Conservation (phyloP, 2,113 vertebrate genomes). For the Excalfactoria chinensis region DNA sequence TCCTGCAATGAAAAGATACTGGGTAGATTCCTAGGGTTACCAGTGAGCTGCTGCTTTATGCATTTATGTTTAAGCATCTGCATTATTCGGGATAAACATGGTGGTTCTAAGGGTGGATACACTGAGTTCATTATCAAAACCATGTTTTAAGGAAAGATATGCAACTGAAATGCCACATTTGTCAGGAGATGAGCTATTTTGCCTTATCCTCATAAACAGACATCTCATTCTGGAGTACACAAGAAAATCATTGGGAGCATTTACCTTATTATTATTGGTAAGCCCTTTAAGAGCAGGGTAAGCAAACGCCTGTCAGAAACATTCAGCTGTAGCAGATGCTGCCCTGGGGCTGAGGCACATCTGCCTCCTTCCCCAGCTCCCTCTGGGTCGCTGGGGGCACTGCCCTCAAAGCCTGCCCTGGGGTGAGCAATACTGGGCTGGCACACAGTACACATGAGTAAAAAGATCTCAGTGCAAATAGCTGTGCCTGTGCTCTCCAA, state of each 20-base stretch:
- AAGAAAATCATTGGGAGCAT: neutral
- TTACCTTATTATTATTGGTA: neutral
- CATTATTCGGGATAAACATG: neutral
- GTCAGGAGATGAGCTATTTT: neutral
- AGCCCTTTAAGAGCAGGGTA: neutral
- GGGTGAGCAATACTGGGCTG: neutral
- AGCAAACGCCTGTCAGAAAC: neutral
- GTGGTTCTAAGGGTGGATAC: neutral
- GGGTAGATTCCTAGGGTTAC: neutral
- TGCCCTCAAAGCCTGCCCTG: neutral
- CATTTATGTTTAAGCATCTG: neutral
- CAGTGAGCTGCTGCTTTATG: neutral
- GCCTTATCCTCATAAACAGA: neutral
- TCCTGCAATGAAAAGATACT: neutral
- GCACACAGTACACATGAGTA: neutral
- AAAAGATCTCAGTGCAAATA: neutral
- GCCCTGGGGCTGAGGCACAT: neutral
- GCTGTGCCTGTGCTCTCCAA: neutral
- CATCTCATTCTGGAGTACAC: neutral
- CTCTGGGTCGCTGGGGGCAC: accelerated
- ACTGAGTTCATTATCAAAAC: neutral
- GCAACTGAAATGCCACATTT: neutral
- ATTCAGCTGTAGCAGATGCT: neutral
- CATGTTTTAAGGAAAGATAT: neutral
- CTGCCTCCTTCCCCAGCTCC: neutral